Percentiles rank a stretch among this genome's conserved stretches.
Conservation (phyloP, 2,888 invertebrate genomes). For the Limenitis camilla region DNA sequence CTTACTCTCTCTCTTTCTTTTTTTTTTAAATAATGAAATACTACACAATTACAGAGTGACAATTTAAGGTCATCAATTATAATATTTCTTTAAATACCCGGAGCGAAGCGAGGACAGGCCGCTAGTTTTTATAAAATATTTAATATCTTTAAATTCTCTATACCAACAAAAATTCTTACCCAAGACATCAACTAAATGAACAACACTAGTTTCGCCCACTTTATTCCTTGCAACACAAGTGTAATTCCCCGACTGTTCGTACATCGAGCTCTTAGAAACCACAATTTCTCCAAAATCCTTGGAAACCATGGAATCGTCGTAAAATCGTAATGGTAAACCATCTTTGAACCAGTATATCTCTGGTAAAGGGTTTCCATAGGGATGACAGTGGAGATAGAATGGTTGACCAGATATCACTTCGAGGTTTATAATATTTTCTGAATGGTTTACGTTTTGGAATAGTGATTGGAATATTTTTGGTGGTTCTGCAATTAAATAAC, state of each 20-base stretch:
- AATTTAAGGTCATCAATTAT: too few relatives aligned
- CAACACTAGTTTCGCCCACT: conserved; percentile 61
- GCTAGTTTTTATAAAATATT: not conserved
- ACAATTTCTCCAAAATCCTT: conserved; percentile 57
- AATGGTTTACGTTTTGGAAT: conserved; percentile 34
- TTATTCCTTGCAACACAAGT: conserved; percentile 75
- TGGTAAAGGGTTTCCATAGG: conserved; percentile 75
- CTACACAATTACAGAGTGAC: too few relatives aligned
- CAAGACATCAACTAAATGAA: conserved; percentile 61
- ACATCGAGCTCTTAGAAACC: conserved; percentile 38
- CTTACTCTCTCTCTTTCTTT: too few relatives aligned
- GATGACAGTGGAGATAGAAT: conserved; percentile 69
- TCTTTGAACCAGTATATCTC: conserved; percentile 77
- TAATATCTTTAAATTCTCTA: not conserved
- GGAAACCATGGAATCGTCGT: conserved; percentile 57
- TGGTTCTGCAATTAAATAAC: conserved; percentile 46
- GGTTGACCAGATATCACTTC: conserved; percentile 61
- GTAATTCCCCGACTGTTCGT: conserved; percentile 69
- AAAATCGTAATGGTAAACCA: conserved; percentile 57
- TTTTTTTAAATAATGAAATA: too few relatives aligned
- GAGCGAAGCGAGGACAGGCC: too few relatives aligned
- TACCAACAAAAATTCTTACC: conserved; percentile 41
- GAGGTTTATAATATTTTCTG: conserved; percentile 34
- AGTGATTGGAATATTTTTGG: conserved; percentile 56
- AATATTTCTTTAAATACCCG: too few relatives aligned